Base-by-base conservation (phyloP, 2,888 invertebrate species). In the Idaea straminata region DNA sequence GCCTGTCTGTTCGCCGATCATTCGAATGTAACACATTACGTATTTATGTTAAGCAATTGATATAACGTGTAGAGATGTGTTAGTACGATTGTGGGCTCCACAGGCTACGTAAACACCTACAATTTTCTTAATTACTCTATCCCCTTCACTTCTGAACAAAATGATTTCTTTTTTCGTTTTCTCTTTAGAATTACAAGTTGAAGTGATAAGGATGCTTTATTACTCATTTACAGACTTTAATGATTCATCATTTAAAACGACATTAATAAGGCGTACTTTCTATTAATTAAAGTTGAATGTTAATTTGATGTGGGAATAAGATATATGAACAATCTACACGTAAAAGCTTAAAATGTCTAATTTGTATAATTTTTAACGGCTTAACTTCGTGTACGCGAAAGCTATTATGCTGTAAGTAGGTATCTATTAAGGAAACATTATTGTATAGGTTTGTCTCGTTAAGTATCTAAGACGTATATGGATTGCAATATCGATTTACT, bases 21-120 rank as follows among this genome's bases (percentile, higher is more conserved):
- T 79, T 87, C 81, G 80, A 79, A 77, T 85, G 84, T 84, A 84
- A 84, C 84, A 80, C 84, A 87, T 89, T 89, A 88, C 81, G 83
- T 84, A 87, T 87, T 87, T 87, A 85, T 85, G 86, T 87, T 87
- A 78, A 80, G 86, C 87, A 88, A 88, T 88, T 86, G 89, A 87
- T 88, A 89, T 87, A 78, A 82, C 83, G 83, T 86, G 87, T 87
- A 77, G 75, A 74, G 74, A 75, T 78, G 72, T 77, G 76, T 77
- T 69, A 47, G 68, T 71, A 72, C 68, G 73, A 74, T 73, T 72
- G 69, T 69, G 61, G 65, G 68, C 62, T 59, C 69, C 64, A 63
- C 64, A 72, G 62, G 69, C 69, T 67, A 73, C 66, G 47, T 61
- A 64, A 60, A 68, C 65, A 57, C 62, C 61, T 61, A 58, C 61